Conservation (phyloP, 2,888 invertebrate genomes). For the Eretmocerus hayati region DNA sequence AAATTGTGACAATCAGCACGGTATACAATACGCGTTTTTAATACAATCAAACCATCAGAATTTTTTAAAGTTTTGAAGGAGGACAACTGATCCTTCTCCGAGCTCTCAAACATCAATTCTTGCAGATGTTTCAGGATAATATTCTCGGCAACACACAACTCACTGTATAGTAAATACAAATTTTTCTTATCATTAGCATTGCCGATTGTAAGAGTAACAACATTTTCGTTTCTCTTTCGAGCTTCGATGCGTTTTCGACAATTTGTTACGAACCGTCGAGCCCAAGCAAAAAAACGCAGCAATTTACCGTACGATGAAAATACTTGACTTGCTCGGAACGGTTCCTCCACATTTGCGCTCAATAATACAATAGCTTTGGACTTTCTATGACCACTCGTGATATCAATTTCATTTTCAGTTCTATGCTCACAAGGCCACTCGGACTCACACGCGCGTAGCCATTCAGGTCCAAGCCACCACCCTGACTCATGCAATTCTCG, state of each 20-base stretch:
- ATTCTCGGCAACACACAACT: not conserved
- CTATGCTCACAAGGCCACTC: not conserved
- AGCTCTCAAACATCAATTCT: not conserved
- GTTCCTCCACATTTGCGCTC: not conserved
- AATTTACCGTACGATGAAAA: not conserved
- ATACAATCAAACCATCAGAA: not conserved
- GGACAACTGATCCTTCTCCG: not conserved
- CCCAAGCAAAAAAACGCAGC: not conserved
- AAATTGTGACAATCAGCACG: constrained; percentile 25
- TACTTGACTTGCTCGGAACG: not conserved
- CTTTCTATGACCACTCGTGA: not conserved
- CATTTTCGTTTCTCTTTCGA: not conserved
- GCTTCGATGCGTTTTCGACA: not conserved
- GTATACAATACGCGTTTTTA: constrained; percentile 21
- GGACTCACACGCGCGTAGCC: not conserved
- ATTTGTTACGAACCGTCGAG: not conserved
- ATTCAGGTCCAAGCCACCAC: not conserved
- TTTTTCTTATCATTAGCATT: no score
- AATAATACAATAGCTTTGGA: not conserved
- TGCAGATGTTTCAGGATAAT: not conserved
- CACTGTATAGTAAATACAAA: not conserved
- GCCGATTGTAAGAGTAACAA: not conserved
- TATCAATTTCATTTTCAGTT: not conserved
- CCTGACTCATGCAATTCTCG: not conserved
- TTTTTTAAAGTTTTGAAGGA: not conserved